Evolutionary conservation across 2,113 vertebrate species (phyloP), one percentile per base, ranked within the genome.

Genomic region (Daboia siamensis): DNA sequence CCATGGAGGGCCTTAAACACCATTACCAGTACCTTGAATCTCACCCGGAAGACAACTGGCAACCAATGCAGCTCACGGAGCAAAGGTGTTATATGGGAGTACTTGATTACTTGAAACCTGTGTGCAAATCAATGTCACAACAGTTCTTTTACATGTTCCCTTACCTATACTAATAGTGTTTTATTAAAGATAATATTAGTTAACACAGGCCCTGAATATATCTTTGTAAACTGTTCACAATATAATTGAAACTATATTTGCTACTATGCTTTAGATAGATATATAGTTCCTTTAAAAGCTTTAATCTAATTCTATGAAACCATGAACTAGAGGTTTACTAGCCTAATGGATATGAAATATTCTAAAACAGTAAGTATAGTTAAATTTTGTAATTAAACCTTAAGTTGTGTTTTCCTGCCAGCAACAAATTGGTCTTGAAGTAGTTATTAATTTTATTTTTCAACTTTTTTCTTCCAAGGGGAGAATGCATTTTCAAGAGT

Each of bases 401-500:
- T 88, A 52, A 87, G 44, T 44, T 87, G 11, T 11, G 0, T 17
- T 93, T 91, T 90, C 29, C 91, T 17, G 12, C 1, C 87, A 69
- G 91, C 26, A 48, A 29, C 33, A 80, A 59, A 87, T 39, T 93
- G 1, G 61, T 46, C 90, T 51, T 64, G 10, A 91, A 88, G 15
- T n/a, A 55, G 23, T 39, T 48, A 88, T 0, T 29, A 89, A 88
- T 91, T 52, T 52, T 92, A 3, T 90, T 26, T 8, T 87, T 90
- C 57, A 56, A 5, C 88, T 54, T 89, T 89, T 84, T 91, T 94
- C 88, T 91, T 96, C 94, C 29, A 95, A 99, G 99, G 98, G 91
- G 97, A 97, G 91, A 95, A 96, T 90, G 96, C 98, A 0, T 99
- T 99, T 96, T 98, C 98, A 84, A 98, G 98, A 90, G 98, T 98